phyloP scores from a whole-genome alignment of 2,113 vertebrate species.

The Cathartes aura region DNA sequence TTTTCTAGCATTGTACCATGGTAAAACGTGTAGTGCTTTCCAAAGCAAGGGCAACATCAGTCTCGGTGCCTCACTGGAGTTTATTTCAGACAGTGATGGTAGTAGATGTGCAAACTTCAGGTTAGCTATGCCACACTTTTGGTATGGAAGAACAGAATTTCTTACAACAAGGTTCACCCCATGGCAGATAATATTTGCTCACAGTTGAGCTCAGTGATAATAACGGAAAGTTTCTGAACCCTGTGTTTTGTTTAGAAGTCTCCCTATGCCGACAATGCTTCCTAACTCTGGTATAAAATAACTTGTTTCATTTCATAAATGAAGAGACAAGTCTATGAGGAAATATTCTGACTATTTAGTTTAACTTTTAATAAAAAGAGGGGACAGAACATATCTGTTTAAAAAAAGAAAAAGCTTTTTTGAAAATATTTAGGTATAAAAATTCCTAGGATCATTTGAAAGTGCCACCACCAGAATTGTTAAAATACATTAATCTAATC shows the following conservation, averaged over 20 bases:
- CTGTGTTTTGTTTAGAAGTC: not conserved
- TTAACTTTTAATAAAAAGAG: not conserved
- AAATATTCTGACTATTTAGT: not conserved
- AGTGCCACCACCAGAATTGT: not conserved
- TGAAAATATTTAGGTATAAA: not conserved
- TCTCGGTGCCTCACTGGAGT: not conserved
- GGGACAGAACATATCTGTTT: rapidly evolving
- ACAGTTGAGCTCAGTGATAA: not conserved
- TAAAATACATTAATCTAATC: not conserved
- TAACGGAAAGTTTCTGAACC: not conserved
- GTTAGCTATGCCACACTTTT: not conserved
- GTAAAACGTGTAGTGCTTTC: not conserved
- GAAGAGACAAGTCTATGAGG: not conserved
- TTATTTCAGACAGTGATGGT: not conserved
- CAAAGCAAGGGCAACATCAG: not conserved
- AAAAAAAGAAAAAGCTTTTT: not conserved
- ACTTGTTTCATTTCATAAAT: not conserved
- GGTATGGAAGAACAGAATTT: not conserved
- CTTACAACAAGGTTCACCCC: not conserved
- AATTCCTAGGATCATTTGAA: not conserved
- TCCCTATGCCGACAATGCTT: not conserved
- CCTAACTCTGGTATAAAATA: not conserved
- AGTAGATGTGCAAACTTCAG: not conserved
- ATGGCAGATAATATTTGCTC: not conserved
- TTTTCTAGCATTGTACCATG: not conserved